phyloP scores from a whole-genome alignment of 2,113 vertebrate genomes.

The Phasianus colchicus region DNA sequence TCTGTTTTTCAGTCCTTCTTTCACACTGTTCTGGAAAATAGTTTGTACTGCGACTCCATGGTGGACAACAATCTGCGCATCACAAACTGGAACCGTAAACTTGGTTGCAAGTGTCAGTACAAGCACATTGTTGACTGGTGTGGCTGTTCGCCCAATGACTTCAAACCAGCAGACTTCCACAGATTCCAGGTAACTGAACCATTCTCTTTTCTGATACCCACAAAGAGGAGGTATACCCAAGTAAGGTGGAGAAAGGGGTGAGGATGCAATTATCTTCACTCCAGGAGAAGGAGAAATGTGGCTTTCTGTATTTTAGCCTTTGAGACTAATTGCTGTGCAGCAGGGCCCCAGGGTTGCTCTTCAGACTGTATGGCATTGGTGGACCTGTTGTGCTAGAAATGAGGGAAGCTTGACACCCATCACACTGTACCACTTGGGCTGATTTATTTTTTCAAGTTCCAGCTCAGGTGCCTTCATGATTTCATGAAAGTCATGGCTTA shows the following conservation, averaged over 20 bases:
- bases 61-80: constrained; percentile 96
- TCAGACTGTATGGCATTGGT: background rate
- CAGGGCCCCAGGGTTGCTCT: background rate
- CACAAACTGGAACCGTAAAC: constrained; percentile 95
- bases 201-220: background rate
- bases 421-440: background rate
- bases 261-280: background rate
- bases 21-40: constrained; percentile 93
- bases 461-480: background rate
- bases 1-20: constrained; percentile 84
- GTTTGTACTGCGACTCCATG: constrained; percentile 89
- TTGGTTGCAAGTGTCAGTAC: constrained; percentile 94
- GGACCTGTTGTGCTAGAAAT: background rate
- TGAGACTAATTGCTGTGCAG: rapidly evolving
- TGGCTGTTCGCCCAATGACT: constrained; percentile 92
- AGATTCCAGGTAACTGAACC: constrained; percentile 90
- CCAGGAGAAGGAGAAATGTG: background rate
- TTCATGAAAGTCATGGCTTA: background rate
- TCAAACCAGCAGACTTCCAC: constrained; percentile 94
- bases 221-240: too few relatives aligned
- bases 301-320: background rate
- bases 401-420: background rate
- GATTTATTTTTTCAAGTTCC: background rate
- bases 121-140: constrained; percentile 98
- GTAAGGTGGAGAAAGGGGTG: background rate